Conservation (phyloP, 2,113 vertebrate genomes). For the Alectura lathami region DNA sequence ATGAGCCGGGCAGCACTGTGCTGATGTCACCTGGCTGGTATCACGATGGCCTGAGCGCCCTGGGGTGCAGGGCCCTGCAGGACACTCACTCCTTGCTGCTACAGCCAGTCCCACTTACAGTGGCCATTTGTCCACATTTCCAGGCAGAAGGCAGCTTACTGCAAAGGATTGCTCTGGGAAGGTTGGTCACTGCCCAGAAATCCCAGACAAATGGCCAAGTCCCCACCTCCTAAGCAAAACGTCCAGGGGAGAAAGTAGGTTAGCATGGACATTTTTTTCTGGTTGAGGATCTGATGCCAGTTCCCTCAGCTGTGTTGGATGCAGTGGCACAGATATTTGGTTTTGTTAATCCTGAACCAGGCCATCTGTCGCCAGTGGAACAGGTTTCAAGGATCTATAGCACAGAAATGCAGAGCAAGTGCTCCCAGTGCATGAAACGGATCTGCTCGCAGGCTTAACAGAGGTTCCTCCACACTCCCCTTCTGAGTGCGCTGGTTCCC, state of each 20-base stretch:
- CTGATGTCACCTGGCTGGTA: fast-evolving
- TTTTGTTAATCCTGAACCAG: conserved; percentile 34
- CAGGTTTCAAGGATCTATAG: conserved; percentile 37
- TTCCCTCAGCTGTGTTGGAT: conserved; percentile 26
- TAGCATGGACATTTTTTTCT: not conserved
- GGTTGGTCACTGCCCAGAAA: not conserved
- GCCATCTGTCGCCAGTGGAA: conserved; percentile 35
- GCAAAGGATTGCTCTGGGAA: not conserved
- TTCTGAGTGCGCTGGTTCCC: not conserved
- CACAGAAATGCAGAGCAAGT: not conserved
- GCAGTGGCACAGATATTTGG: conserved; percentile 8
- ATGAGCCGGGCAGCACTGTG: fast-evolving
- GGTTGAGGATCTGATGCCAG: not conserved
- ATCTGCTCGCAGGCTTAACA: not conserved
- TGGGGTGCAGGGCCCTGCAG: not conserved
- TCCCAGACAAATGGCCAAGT: not conserved
- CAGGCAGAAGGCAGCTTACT: not conserved
- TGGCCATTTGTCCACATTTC: not conserved
- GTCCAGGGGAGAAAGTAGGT: not conserved
- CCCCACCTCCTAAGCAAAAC: fast-evolving
- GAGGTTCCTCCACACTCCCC: not conserved
- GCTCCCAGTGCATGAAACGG: not conserved
- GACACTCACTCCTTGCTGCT: not conserved
- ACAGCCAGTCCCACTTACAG: not conserved
- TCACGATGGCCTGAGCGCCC: fast-evolving